Conservation (phyloP, 2,888 invertebrate genomes). For the Coelinius sp. region DNA sequence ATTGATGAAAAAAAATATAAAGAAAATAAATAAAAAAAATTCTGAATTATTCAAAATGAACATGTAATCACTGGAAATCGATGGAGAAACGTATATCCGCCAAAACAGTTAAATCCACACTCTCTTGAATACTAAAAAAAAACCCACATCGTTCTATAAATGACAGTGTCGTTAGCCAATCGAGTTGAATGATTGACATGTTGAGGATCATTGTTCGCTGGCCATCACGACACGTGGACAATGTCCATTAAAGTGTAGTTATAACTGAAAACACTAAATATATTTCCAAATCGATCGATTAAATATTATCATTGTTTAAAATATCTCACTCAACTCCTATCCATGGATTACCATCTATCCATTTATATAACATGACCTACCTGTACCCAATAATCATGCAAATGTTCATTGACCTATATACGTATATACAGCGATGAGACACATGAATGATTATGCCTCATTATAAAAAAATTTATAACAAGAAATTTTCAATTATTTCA, state of each 20-base stretch:
- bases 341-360: not conserved
- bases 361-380: constrained; percentile 6
- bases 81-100: no score
- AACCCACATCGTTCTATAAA: constrained; percentile 5
- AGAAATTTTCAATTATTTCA: not conserved
- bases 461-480: not conserved
- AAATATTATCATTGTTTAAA: constrained; percentile 25
- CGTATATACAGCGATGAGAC: constrained; percentile 22
- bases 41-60: no score
- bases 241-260: not conserved
- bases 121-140: not conserved
- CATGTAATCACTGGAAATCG: no score
- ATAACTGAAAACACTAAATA: not conserved
- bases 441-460: not conserved
- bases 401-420: constrained; percentile 57
- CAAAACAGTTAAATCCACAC: not conserved
- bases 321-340: constrained; percentile 27
- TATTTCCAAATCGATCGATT: constrained; percentile 2
- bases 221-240: constrained; percentile 20
- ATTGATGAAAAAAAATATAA: no score
- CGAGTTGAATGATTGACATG: constrained; percentile 23
- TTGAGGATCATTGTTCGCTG: constrained; percentile 7
- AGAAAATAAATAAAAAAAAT: no score
- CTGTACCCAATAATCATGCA: constrained; percentile 10
- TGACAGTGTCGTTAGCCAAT: constrained; percentile 16